phyloP scores from a whole-genome alignment of 1,140 invertebrate species.

The Proales similis region DNA sequence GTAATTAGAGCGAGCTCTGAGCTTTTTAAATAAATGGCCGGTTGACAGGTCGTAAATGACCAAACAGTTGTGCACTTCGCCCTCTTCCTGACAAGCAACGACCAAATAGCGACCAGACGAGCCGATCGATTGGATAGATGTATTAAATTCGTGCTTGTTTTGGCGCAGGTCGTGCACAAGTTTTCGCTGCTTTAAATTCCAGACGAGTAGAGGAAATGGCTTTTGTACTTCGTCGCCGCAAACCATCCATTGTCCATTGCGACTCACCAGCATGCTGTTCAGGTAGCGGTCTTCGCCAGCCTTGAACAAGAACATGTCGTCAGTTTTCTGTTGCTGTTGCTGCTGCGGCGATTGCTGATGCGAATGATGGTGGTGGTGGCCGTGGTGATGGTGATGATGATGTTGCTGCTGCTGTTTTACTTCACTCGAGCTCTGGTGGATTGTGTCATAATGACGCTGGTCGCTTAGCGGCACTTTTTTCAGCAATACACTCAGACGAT shows the following conservation, averaged over 20 bases:
- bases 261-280: conserved; percentile 74
- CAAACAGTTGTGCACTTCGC: conserved; percentile 74
- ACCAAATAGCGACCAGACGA: conserved; percentile 67
- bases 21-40: conserved; percentile 80
- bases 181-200: conserved; percentile 73
- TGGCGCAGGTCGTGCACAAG: conserved; percentile 75
- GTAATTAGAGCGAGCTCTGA: conserved; percentile 72
- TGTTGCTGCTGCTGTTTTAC: no score
- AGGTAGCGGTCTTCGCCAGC: conserved; percentile 77
- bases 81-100: conserved; percentile 60
- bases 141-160: conserved; percentile 78
- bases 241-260: conserved; percentile 74
- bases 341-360: conserved; percentile 3
- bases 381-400: conserved; percentile 63
- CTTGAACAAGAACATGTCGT: conserved; percentile 41
- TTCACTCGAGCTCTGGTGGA: no score
- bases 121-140: conserved; percentile 72
- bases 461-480: conserved; percentile 62
- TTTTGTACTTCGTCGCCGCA: conserved; percentile 84
- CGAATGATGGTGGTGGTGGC: conserved; percentile 70
- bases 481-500: conserved; percentile 80
- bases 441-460: background rate
- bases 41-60: conserved; percentile 83
- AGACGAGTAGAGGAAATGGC: conserved; percentile 76
- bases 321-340: background rate